Evolutionary conservation across 2,888 invertebrate species (phyloP), one percentile per base, ranked within the genome.

Genomic region (Xylota segnis): DNA sequence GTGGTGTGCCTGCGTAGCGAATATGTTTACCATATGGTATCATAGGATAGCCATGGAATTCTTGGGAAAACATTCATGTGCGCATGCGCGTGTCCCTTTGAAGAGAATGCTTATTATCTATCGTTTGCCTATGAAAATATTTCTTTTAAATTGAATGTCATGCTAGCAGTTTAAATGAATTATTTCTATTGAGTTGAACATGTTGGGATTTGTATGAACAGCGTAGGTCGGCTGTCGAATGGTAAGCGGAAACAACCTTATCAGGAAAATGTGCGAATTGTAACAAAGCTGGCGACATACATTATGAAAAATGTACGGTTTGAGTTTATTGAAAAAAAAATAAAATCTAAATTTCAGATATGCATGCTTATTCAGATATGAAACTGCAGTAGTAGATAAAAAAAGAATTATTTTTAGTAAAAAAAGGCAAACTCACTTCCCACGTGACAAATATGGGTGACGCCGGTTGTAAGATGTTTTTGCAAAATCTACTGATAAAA

Each of bases 21-120:
- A 79, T 81, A 74, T 86, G 84, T 23, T 81, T 86, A 40, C 84
- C 84, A 86, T 81, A 86, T 86, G 84, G 75, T 56, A 4, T 52
- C 68, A 10, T 71, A 23, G n/a, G 68, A 50, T 34, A 56, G 65
- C 29, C 71, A 71, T 66, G 58, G 61, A 86, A 81, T 86, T 86
- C 84, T 76, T 71, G 32, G 54, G 71, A 83, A 83, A 59, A 65
- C 68, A 72, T 83, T 72, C 54, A 72, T 56, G 75, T 54, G 52
- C 65, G 61, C 84, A 81, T 59, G 84, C 76, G 81, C 81, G 71
- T 86, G 75, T 86, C 76, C 84, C 76, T 86, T 65, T 86, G 54
- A 65, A 66, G 71, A 71, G 52, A 76, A 50, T 54, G 63, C 63
- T 50, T 56, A 66, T 61, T 84, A 70, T 52, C 50, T 52, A 75